Evolutionary conservation across 2,797 vertebrate genomes (phyloP).

Genomic region (Sebastes reedi): DNA sequence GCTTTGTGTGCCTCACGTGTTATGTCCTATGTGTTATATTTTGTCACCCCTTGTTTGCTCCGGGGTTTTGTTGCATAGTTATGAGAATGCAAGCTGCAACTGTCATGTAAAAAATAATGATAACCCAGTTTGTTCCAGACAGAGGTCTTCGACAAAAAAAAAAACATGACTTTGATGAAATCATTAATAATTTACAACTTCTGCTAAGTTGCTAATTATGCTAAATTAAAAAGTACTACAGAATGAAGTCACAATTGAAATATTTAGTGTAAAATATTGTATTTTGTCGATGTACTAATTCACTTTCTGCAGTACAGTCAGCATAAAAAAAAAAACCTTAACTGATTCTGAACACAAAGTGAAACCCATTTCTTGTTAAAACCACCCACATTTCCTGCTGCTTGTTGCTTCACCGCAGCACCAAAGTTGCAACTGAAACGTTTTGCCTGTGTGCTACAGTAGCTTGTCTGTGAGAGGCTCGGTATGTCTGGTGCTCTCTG

Average conservation of each 20-base stretch:
- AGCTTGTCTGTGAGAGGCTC: conserved; percentile 14
- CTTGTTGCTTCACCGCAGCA: conserved; percentile 77
- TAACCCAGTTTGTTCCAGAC: background rate
- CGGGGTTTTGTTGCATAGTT: background rate
- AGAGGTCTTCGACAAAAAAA: background rate
- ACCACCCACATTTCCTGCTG: conserved; percentile 91
- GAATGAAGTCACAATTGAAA: background rate
- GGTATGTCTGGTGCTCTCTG: background rate
- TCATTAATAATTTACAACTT: background rate
- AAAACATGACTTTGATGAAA: background rate
- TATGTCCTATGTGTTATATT: background rate
- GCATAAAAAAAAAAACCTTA: conserved; percentile 67
- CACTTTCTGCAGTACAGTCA: conserved; percentile 59
- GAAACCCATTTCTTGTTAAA: conserved; percentile 87
- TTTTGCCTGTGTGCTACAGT: conserved; percentile 37
- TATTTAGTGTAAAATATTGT: background rate
- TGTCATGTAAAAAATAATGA: background rate
- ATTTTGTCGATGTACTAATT: conserved; percentile 6
- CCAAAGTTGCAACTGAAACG: conserved; percentile 73
- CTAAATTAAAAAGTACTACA: background rate
- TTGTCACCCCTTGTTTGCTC: background rate
- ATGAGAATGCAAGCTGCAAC: background rate
- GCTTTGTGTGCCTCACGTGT: background rate
- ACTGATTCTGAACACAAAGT: conserved; percentile 76
- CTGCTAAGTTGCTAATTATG: background rate